These are phyloP conservation scores for Felis chaus DNA, from an alignment of 2,113 vertebrate genomes.

Conservation along the genomic window DNA sequence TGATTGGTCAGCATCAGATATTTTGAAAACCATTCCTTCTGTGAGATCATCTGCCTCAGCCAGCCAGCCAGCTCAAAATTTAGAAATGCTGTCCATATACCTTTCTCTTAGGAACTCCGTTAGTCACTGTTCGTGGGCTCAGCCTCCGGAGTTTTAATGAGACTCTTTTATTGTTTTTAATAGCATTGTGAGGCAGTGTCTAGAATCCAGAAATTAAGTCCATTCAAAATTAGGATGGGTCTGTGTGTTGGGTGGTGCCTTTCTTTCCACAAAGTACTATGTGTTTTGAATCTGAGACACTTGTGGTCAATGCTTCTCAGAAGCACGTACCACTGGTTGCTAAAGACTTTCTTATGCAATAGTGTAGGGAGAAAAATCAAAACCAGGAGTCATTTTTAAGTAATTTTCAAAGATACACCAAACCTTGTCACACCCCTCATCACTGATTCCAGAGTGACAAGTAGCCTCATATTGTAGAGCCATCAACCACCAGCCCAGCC, in stretches of 20 bases:
- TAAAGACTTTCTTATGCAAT: constrained; percentile 54
- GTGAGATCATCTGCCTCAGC: background rate
- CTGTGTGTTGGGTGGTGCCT: constrained; percentile 28
- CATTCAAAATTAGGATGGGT: constrained; percentile 43
- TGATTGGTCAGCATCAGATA: background rate
- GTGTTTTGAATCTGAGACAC: constrained; percentile 64
- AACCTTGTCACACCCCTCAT: background rate
- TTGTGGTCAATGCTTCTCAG: constrained; percentile 52
- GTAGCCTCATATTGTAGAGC: background rate
- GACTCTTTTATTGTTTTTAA: background rate
- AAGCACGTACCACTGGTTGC: background rate
- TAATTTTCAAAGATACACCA: constrained; percentile 2
- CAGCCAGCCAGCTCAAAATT: background rate
- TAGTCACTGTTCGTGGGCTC: background rate
- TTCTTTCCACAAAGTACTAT: constrained; percentile 64
- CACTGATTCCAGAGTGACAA: background rate
- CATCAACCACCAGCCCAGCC: background rate
- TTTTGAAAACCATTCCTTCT: background rate
- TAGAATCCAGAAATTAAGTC: constrained; percentile 48
- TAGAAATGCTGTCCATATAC: background rate
- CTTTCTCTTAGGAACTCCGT: background rate
- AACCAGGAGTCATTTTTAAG: constrained; percentile 12
- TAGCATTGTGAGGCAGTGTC: constrained; percentile 28
- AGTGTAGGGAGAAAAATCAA: background rate
- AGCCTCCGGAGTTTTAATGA: background rate